phyloP scores from a whole-genome alignment of 2,797 vertebrate genomes.

The Silurus lanzhouensis region DNA sequence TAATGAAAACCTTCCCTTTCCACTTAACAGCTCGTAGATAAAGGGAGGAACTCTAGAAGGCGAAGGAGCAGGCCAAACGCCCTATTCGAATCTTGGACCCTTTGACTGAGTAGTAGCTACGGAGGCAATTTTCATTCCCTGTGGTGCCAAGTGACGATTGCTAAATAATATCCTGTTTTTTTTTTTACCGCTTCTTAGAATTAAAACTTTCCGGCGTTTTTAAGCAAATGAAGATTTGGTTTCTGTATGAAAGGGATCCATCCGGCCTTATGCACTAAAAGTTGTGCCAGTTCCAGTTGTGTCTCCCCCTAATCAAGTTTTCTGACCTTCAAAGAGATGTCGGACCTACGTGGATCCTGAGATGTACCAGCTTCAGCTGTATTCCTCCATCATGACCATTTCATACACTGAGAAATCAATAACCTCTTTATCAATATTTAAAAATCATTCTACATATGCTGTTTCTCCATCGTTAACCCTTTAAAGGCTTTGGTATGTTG shows the following conservation, averaged over 20 bases:
- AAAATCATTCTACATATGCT: too few relatives aligned
- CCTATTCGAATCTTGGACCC: slow-evolving; percentile 40
- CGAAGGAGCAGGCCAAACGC: slow-evolving; percentile 44
- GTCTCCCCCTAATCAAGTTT: too few relatives aligned
- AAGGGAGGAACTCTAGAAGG: slow-evolving; percentile 48
- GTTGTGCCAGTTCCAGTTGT: too few relatives aligned
- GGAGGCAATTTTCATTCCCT: slow-evolving; percentile 21
- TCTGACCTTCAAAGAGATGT: too few relatives aligned
- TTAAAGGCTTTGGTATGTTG: too few relatives aligned
- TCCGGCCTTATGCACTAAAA: too few relatives aligned
- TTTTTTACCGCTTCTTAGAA: background rate
- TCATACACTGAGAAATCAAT: too few relatives aligned
- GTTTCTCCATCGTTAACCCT: too few relatives aligned
- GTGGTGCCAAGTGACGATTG: slow-evolving; percentile 31
- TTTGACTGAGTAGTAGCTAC: slow-evolving; percentile 23
- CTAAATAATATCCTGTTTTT: slow-evolving; percentile 5
- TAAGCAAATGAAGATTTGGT: background rate
- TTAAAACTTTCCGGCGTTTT: background rate
- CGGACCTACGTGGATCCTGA: too few relatives aligned
- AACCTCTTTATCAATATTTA: too few relatives aligned
- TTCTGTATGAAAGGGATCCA: background rate
- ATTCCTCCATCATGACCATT: too few relatives aligned
- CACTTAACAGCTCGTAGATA: slow-evolving; percentile 59
- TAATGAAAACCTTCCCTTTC: slow-evolving; percentile 63
- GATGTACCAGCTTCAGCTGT: too few relatives aligned